Evolutionary conservation across 2,888 invertebrate species (phyloP), one percentile per base, ranked within the genome.

Genomic region (Drepana falcataria): DNA sequence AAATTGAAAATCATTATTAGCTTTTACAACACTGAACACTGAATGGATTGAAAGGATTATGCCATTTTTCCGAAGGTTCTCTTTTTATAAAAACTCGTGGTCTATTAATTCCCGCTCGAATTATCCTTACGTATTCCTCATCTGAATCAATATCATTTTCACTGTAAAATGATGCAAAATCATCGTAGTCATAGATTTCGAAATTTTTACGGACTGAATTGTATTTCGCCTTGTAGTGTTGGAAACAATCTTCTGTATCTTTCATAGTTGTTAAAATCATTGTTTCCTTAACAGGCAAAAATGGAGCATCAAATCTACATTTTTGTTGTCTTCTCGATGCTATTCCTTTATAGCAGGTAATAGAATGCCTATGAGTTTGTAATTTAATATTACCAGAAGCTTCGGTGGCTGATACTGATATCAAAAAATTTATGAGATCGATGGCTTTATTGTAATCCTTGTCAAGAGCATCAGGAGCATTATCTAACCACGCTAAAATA

Each of bases 31-130:
- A n/a, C n/a, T n/a, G n/a, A n/a, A n/a, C n/a, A n/a, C n/a, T n/a
- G 48, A 75, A 83, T 55, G 83, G 83, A 64, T 84, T 84, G 57
- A 83, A 83, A 40, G 73, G 51, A 59, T 83, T 83, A 48, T 74
- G 65, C 76, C 78, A 82, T 68, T 75, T 81, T 74, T 84, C 76
- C 35, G 53, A 21, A 35, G 75, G 72, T 54, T 52, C 35, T 81
- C 65, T 67, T 78, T 75, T 51, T 63, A 53, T 55, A 84, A 75
- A 37, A 82, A 61, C 60, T 54, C 70, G n/a, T 62, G 82, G 78
- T 69, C 81, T 58, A 56, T 35, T 65, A 7, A 80, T 77, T 54
- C 73, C 76, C 61, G 79, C 73, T 49, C 61, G 63, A 41, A 69
- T 51, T 53, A 68, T 68, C 48, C 64, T 63, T 52, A 56, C 52